Evolutionary conservation across 2,113 vertebrate species (phyloP).

Genomic region (Lophura nycthemera): DNA sequence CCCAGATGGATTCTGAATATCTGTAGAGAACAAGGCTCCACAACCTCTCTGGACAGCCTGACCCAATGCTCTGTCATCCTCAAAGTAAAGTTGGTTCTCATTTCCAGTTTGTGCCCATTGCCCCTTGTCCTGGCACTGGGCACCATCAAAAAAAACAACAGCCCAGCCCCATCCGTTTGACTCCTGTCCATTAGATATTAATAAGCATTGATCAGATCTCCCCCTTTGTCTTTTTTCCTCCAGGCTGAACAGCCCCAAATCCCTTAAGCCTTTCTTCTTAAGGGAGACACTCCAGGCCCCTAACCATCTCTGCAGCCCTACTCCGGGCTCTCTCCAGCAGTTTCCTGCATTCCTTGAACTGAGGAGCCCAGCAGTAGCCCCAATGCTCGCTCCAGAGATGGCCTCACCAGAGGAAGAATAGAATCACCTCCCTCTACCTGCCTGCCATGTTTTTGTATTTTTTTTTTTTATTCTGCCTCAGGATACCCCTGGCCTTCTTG

Average conservation of each 20-base stretch:
- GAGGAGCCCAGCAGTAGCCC: background rate
- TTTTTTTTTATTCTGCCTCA: too few relatives aligned
- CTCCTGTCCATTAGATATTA: background rate
- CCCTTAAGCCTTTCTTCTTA: background rate
- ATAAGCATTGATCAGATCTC: background rate
- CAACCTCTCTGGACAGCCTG: background rate
- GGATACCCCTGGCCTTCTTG: too few relatives aligned
- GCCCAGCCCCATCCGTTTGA: background rate
- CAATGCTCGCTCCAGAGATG: background rate
- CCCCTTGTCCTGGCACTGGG: background rate
- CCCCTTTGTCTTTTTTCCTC: background rate
- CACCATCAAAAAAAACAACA: background rate
- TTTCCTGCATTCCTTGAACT: background rate
- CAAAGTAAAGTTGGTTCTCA: background rate
- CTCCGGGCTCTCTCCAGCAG: background rate
- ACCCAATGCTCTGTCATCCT: background rate
- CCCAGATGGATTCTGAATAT: background rate
- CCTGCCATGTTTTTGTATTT: too few relatives aligned
- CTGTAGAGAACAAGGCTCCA: background rate
- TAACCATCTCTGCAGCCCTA: background rate
- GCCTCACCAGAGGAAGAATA: too few relatives aligned
- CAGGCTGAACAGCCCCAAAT: background rate
- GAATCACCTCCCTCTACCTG: too few relatives aligned
- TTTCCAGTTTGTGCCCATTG: background rate
- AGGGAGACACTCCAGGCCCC: background rate